These are phyloP conservation scores for Enteromius radiatus DNA, from an alignment of 2,797 vertebrate species.

Conservation along the genomic window DNA sequence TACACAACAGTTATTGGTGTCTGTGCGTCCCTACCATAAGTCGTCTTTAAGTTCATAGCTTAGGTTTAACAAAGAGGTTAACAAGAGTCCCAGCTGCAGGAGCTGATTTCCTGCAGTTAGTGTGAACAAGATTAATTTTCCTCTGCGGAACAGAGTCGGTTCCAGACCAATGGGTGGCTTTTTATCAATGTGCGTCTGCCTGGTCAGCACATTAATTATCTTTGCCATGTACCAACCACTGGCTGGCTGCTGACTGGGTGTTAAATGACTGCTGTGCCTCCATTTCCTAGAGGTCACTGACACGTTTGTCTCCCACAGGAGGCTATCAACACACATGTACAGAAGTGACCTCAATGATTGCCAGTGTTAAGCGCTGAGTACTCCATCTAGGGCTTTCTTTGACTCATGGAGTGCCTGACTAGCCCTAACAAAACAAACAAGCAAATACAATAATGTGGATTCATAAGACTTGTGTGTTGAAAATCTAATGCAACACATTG, in stretches of 20 bases:
- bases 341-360: slow-evolving; percentile 36
- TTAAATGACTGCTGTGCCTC: slow-evolving; percentile 44
- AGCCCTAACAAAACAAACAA: slow-evolving; percentile 25
- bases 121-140: slow-evolving; percentile 27
- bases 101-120: slow-evolving; percentile 22
- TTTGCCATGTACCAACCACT: slow-evolving; percentile 24
- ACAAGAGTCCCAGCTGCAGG: slow-evolving; percentile 16
- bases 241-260: slow-evolving; percentile 35
- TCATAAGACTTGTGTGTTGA: background rate
- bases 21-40: background rate
- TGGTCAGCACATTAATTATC: slow-evolving; percentile 43
- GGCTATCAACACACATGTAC: slow-evolving; percentile 35
- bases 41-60: background rate
- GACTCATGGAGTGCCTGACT: slow-evolving; percentile 5
- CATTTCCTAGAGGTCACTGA: slow-evolving; percentile 44
- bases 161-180: slow-evolving; percentile 22
- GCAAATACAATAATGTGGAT: background rate
- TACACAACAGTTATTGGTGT: background rate
- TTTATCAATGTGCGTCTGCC: slow-evolving; percentile 30
- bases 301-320: slow-evolving; percentile 40
- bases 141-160: background rate
- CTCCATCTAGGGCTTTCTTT: slow-evolving; percentile 24
- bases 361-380: background rate
- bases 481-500: slow-evolving; percentile 9
- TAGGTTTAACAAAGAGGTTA: slow-evolving; percentile 24